A percentile compares a stretch with the other conserved stretches of the same genome.
phyloP scores from a whole-genome alignment of 2,888 invertebrate genomes.

The Podotricha telesiphe region DNA sequence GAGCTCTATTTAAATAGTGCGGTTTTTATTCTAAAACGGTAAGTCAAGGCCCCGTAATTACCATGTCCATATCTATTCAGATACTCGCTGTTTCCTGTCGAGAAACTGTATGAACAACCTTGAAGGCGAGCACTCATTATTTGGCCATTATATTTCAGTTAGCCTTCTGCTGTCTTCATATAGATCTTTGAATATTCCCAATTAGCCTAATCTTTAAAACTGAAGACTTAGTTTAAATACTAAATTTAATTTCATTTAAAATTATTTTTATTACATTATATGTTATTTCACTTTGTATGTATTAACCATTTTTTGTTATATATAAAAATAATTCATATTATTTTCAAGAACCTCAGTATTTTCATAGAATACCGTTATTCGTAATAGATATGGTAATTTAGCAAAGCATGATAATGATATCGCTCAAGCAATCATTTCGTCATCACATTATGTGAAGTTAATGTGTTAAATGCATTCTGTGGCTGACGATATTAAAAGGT shows the following conservation, averaged over 20 bases:
- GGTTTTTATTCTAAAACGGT: slow-evolving; percentile 80
- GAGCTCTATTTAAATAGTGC: slow-evolving; percentile 67
- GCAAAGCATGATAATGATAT: slow-evolving; percentile 38
- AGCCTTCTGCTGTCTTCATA: slow-evolving; percentile 70
- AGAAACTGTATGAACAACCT: slow-evolving; percentile 70
- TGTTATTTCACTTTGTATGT: too few species aligned
- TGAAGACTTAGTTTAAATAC: slow-evolving; percentile 14
- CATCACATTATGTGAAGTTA: slow-evolving; percentile 48
- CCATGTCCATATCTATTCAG: slow-evolving; percentile 78
- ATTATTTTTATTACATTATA: too few species aligned
- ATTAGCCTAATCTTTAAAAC: slow-evolving; percentile 47
- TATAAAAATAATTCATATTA: background rate
- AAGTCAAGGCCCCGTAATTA: slow-evolving; percentile 79
- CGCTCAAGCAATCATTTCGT: slow-evolving; percentile 46
- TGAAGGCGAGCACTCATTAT: slow-evolving; percentile 76
- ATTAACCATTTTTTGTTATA: background rate
- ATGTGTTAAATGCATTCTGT: slow-evolving; percentile 56
- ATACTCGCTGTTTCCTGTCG: slow-evolving; percentile 75
- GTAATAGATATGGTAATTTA: slow-evolving; percentile 43
- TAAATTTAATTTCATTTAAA: too few species aligned
- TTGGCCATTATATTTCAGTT: slow-evolving; percentile 67
- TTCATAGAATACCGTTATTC: slow-evolving; percentile 46
- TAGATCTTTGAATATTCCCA: slow-evolving; percentile 66
- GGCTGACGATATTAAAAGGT: slow-evolving; percentile 46
- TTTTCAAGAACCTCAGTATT: background rate